Base-by-base conservation (phyloP, 2,113 vertebrate species). In the Pachyramphus minor region DNA sequence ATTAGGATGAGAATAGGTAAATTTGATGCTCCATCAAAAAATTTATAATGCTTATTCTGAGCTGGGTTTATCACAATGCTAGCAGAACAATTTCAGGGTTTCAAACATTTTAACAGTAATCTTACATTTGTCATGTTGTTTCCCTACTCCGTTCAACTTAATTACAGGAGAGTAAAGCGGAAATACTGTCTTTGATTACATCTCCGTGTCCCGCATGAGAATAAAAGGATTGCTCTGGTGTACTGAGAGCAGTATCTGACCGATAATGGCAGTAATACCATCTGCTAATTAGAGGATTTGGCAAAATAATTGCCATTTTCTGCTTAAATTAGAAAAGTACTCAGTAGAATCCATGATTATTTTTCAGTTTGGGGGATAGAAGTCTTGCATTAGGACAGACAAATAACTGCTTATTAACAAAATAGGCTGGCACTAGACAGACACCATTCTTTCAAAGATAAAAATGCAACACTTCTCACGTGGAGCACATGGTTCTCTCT, bases 201-300 rank as follows among this genome's bases (percentile, higher is more conserved):
- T 64, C 55, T 90, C 64, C 0, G 0, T 87, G 66, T 89, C 71
- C 79, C 0, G 0, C 58, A 53, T 82, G 74, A 91, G 74, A 87
- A 78, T 75, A 84, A 95, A 84, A 41, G 60, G 83, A 68, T 84
- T 91, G 76, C 73, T 90, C 52, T 77, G 31, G 44, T 45, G 25
- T 81, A 39, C 47, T 84, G 58, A 82, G 79, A 88, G 84, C 62
- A 81, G 12, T 78, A 68, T 94, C 56, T 90, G 86, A 78, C 90
- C 1, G 0, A 84, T 68, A 66, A 9, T n/a, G 23, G 33, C 47
- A 92, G 44, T 44, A 95, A 84, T 72, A 25, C 25, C 49, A 69
- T 75, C 86, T 90, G 60, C 80, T 94, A 95, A 87, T 93, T 93
- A 89, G 59, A 81, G 41, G 60, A 95, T 81, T 88, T 84, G 49